Evolutionary conservation across 2,888 invertebrate species (phyloP).

Genomic region (Coelopa pilipes): DNA sequence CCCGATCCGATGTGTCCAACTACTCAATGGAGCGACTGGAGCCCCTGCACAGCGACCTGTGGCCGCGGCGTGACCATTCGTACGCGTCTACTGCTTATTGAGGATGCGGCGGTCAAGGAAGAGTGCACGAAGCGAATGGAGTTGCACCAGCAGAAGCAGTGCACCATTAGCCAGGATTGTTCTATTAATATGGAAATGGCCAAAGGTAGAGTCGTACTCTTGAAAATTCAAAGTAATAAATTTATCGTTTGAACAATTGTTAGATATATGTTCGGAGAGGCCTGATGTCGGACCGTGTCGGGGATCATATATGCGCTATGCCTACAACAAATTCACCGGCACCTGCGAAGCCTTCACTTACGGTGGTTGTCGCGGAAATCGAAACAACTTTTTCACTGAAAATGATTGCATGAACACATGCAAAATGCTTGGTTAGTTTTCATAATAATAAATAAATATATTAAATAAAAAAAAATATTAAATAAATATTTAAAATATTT

Average conservation of each 20-base stretch:
- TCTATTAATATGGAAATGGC: constrained; percentile 79
- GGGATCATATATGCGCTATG: constrained; percentile 88
- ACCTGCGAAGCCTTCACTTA: constrained; percentile 89
- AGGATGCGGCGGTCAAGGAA: constrained; percentile 71
- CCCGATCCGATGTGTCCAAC: constrained; percentile 74
- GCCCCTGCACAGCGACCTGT: constrained; percentile 89
- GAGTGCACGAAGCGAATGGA: constrained; percentile 77
- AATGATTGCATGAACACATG: constrained; percentile 83
- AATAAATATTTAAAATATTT: not conserved
- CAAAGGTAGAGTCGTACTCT: constrained; percentile 72
- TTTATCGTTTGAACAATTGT: constrained; percentile 32
- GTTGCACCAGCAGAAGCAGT: constrained; percentile 80
- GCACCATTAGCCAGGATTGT: constrained; percentile 76
- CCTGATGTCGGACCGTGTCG: constrained; percentile 87
- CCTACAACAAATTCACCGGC: constrained; percentile 78
- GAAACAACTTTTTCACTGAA: constrained; percentile 88
- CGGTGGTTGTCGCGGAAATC: constrained; percentile 90
- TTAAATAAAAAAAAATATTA: not conserved
- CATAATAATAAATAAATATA: not conserved
- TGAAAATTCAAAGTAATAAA: too few species aligned
- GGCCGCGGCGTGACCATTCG: constrained; percentile 80
- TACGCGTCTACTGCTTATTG: constrained; percentile 77
- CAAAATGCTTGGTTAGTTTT: constrained; percentile 45
- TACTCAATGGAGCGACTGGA: constrained; percentile 93
- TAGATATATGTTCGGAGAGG: constrained; percentile 85